A percentile compares a stretch with the other conserved stretches of the same genome.
Conservation (phyloP, 2,797 vertebrate genomes). For the Pithecia hirsuta region DNA sequence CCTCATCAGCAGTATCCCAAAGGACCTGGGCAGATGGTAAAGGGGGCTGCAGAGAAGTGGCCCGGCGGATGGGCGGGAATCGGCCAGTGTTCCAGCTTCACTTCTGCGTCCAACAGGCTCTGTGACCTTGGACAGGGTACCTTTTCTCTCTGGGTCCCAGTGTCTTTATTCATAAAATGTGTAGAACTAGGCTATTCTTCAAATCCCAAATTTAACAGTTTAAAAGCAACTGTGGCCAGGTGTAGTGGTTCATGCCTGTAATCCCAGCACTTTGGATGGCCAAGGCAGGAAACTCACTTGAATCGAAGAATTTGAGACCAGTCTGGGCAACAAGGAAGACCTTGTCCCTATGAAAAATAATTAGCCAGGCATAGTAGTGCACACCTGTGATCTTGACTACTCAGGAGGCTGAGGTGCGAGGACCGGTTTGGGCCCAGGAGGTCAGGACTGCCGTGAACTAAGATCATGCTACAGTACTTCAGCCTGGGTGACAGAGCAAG, state of each 20-base stretch:
- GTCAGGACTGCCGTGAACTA: background rate
- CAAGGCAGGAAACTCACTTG: background rate
- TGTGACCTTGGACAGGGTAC: accelerated
- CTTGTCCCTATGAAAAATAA: background rate
- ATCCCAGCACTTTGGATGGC: background rate
- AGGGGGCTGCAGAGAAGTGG: background rate
- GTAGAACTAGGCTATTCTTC: background rate
- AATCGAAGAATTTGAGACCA: background rate
- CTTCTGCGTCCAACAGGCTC: background rate
- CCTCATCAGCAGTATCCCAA: background rate
- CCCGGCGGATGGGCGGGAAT: background rate
- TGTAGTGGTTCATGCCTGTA: background rate
- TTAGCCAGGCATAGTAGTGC: background rate
- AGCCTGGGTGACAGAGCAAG: background rate
- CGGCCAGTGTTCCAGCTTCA: accelerated
- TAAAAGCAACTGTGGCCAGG: background rate
- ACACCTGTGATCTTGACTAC: background rate
- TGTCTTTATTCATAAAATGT: background rate
- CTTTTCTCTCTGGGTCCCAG: background rate
- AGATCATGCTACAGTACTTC: background rate
- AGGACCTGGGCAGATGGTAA: background rate
- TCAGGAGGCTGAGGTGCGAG: background rate
- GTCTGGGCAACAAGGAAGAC: background rate
- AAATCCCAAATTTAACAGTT: background rate
- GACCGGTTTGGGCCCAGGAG: background rate